Conservation (phyloP, 2,888 invertebrate genomes). For the Allolobophora icterica region DNA sequence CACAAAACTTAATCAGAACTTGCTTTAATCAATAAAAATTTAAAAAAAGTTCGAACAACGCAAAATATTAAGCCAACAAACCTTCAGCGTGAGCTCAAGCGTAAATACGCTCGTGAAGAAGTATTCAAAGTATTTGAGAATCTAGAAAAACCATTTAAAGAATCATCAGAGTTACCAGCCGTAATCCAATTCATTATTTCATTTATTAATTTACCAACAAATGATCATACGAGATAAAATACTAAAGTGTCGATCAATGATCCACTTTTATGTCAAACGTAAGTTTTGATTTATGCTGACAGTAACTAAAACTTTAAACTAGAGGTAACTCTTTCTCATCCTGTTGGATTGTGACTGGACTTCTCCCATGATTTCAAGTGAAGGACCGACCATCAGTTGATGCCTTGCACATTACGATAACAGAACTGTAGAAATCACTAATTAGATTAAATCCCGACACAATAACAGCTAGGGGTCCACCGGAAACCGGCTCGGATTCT, state of each 20-base stretch:
- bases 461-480: too few species aligned
- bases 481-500: too few species aligned
- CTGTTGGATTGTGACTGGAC: too few species aligned
- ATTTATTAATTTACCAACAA: neutral
- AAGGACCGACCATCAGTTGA: too few species aligned
- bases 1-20: neutral
- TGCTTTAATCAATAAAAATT: neutral
- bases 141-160: constrained; percentile 71
- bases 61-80: constrained; percentile 49
- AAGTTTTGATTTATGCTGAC: too few species aligned
- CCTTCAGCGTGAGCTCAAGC: constrained; percentile 91
- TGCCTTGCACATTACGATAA: too few species aligned
- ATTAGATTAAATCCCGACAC: neutral
- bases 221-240: neutral
- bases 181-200: neutral
- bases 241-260: neutral
- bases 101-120: constrained; percentile 99
- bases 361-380: too few species aligned
- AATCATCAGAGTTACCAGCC: neutral
- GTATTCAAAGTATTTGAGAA: constrained; percentile 93
- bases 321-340: too few species aligned
- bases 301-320: too few species aligned
- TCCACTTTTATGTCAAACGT: too few species aligned
- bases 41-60: neutral
- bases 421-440: too few species aligned